phyloP scores from a whole-genome alignment of 64 coral and sea anemone species.

The Montipora sp. region DNA sequence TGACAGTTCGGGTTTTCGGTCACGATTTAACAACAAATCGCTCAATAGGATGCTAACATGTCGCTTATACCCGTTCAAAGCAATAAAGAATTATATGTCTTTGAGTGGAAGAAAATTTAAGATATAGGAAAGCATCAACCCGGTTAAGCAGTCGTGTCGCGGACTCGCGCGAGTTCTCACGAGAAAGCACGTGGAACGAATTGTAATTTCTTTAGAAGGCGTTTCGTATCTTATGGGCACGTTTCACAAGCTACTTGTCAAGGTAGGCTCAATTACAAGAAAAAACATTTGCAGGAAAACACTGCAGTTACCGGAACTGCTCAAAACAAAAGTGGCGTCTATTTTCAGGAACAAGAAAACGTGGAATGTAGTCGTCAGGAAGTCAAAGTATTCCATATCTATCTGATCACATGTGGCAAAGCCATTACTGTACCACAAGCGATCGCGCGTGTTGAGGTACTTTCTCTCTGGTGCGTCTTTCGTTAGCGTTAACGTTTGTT shows the following conservation, averaged over 20 bases:
- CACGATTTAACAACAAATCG: constrained; percentile 3
- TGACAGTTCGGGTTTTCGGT: background rate
- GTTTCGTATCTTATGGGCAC: background rate
- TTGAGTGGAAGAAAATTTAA: no score
- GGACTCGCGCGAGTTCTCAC: constrained; percentile 1
- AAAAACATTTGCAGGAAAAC: constrained; percentile 86
- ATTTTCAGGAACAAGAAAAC: constrained; percentile 73
- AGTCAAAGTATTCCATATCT: constrained; percentile 52
- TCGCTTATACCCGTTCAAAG: constrained; percentile 10
- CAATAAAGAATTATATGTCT: background rate
- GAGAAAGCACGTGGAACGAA: background rate
- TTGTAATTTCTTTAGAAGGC: background rate
- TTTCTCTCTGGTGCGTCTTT: constrained; percentile 58
- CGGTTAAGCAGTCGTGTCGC: background rate
- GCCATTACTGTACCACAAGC: constrained; percentile 41
- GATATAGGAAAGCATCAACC: no score
- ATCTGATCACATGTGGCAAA: constrained; percentile 72
- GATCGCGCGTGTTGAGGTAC: constrained; percentile 17
- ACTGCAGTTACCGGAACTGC: constrained; percentile 65
- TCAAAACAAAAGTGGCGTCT: constrained; percentile 58
- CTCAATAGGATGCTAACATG: background rate
- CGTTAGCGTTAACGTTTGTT: constrained; percentile 18
- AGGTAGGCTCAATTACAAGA: constrained; percentile 63
- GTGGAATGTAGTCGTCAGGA: constrained; percentile 65
- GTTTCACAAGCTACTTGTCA: background rate